Evolutionary conservation across 2,113 vertebrate species (phyloP).

Genomic region (Steatornis caripensis): DNA sequence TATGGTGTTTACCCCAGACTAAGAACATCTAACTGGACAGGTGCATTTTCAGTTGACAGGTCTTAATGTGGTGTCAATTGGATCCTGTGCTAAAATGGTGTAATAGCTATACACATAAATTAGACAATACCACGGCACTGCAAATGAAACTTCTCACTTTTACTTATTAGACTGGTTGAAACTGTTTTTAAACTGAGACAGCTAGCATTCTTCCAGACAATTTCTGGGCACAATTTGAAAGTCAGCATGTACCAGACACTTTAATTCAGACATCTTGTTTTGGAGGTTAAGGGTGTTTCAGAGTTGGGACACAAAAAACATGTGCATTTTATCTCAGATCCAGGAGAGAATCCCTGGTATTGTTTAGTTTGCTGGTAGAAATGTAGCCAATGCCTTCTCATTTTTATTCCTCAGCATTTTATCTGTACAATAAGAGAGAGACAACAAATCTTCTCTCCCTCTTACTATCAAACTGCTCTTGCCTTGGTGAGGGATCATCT

Average conservation of each 20-base stretch:
- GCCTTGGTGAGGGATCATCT: background rate
- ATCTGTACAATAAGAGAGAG: background rate
- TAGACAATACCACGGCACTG: too few relatives aligned
- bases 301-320: background rate
- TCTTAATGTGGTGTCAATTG: background rate
- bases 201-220: background rate
- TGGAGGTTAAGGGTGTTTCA: background rate
- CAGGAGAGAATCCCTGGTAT: background rate
- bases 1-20: background rate
- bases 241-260: background rate
- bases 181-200: background rate
- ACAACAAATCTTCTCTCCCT: background rate
- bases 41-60: background rate
- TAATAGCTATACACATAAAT: background rate
- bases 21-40: background rate
- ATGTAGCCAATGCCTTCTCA: background rate
- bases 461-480: background rate
- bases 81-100: background rate
- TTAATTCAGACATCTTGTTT: background rate
- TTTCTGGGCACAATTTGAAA: background rate
- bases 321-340: background rate
- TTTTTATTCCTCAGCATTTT: background rate
- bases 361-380: background rate
- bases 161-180: background rate
- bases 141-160: background rate